These are phyloP conservation scores for Channa argus DNA, from an alignment of 2,113 vertebrate species.

Conservation along the genomic window DNA sequence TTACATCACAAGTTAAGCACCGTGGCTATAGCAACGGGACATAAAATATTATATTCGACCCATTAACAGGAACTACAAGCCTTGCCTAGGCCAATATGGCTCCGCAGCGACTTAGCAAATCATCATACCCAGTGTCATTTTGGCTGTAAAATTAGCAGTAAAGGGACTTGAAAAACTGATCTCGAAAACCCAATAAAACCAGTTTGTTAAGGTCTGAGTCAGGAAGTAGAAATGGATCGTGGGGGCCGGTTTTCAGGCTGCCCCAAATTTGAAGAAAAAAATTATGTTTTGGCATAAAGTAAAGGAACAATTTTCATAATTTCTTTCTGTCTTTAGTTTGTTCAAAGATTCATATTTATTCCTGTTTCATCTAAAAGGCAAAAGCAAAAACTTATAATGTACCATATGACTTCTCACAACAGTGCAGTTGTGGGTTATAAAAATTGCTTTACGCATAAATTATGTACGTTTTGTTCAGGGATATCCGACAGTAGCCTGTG, in stretches of 20 bases:
- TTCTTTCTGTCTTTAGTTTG: too few relatives aligned
- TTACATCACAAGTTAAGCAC: constrained; percentile 80
- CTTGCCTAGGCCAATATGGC: constrained; percentile 76
- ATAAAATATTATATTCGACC: constrained; percentile 81
- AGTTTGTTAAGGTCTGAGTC: constrained; percentile 45
- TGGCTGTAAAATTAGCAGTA: constrained; percentile 72
- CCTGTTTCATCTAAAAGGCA: too few relatives aligned
- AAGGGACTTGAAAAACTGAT: constrained; percentile 62
- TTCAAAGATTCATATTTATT: too few relatives aligned
- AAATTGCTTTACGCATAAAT: background rate
- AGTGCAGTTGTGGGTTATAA: too few relatives aligned
- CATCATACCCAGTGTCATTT: constrained; percentile 70
- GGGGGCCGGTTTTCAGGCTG: constrained; percentile 19
- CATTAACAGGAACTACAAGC: constrained; percentile 77
- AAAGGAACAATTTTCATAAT: too few relatives aligned
- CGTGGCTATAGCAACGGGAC: constrained; percentile 79
- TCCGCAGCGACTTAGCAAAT: constrained; percentile 75
- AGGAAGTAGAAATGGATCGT: constrained; percentile 27
- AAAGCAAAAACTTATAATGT: too few relatives aligned
- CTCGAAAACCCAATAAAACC: constrained; percentile 57
- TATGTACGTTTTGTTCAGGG: constrained; percentile 44
- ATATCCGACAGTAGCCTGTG: constrained; percentile 65
- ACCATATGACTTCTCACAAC: too few relatives aligned
- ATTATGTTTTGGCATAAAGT: too few relatives aligned
- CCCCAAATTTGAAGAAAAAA: background rate